These are phyloP conservation scores for Chrysolina oricalcia DNA, from an alignment of 2,888 invertebrate species.

Conservation along the genomic window DNA sequence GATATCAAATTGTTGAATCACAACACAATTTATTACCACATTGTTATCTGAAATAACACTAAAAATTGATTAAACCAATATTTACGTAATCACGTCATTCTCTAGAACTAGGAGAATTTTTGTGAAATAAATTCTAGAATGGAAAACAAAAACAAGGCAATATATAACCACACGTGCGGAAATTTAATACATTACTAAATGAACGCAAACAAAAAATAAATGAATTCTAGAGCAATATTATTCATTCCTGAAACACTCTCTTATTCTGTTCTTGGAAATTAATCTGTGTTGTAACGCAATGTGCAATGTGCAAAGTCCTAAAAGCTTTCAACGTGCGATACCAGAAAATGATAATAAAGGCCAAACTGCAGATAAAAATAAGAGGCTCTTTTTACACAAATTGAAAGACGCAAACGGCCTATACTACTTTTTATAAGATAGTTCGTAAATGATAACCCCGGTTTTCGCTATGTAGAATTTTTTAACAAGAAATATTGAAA, in stretches of 20 bases:
- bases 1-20: background rate
- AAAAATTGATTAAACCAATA: background rate
- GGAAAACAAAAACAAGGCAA: slow-evolving; percentile 1
- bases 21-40: background rate
- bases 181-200: background rate
- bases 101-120: background rate
- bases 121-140: background rate
- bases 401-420: too few species aligned
- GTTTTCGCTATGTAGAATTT: too few species aligned
- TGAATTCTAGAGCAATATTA: background rate
- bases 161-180: slow-evolving; percentile 11
- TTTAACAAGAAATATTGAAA: too few species aligned
- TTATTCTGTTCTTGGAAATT: too few species aligned
- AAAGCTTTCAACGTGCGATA: too few species aligned
- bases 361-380: too few species aligned
- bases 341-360: too few species aligned
- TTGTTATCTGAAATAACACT: background rate
- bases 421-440: too few species aligned
- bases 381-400: too few species aligned
- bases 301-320: background rate
- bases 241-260: background rate
- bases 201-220: background rate
- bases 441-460: too few species aligned
- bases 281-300: too few species aligned
- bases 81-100: background rate